Percentiles rank a stretch among this genome's conserved stretches.
phyloP scores from a whole-genome alignment of 2,888 invertebrate species.

The Phania funesta region DNA sequence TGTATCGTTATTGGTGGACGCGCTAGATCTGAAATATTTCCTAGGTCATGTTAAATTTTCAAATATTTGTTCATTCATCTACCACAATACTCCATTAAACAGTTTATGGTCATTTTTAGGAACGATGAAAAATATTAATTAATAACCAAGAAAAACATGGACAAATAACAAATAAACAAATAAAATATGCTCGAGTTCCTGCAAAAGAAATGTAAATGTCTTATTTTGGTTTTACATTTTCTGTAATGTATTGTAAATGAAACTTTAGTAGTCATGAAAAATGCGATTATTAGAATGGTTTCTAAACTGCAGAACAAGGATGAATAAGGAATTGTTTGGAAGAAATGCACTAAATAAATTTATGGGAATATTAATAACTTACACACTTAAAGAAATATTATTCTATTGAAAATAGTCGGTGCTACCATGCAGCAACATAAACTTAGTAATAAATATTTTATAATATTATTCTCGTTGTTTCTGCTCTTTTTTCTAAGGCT shows the following conservation, averaged over 20 bases:
- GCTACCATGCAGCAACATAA: constrained; percentile 10
- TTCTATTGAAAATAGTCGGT: constrained; percentile 18
- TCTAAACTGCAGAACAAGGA: too few relatives aligned
- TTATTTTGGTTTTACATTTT: too few relatives aligned
- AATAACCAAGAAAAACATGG: neutral
- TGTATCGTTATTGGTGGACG: too few relatives aligned
- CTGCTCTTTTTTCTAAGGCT: too few relatives aligned
- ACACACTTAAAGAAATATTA: constrained; percentile 19
- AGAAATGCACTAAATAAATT: neutral
- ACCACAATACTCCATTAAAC: neutral
- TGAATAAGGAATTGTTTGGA: neutral
- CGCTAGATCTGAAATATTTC: too few relatives aligned
- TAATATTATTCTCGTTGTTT: constrained; percentile 5
- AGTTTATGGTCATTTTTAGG: neutral
- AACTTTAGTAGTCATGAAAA: too few relatives aligned
- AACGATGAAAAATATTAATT: neutral
- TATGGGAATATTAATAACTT: neutral
- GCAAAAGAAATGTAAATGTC: too few relatives aligned
- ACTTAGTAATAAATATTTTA: constrained; percentile 32
- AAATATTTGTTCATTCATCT: neutral
- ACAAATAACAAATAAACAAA: neutral
- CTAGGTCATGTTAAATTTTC: too few relatives aligned
- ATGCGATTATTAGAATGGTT: too few relatives aligned
- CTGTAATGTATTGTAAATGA: too few relatives aligned
- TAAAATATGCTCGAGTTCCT: constrained; percentile 9